Evolutionary conservation across 2,888 invertebrate genomes (phyloP).

Genomic region (Meliscaeva auricollis): DNA sequence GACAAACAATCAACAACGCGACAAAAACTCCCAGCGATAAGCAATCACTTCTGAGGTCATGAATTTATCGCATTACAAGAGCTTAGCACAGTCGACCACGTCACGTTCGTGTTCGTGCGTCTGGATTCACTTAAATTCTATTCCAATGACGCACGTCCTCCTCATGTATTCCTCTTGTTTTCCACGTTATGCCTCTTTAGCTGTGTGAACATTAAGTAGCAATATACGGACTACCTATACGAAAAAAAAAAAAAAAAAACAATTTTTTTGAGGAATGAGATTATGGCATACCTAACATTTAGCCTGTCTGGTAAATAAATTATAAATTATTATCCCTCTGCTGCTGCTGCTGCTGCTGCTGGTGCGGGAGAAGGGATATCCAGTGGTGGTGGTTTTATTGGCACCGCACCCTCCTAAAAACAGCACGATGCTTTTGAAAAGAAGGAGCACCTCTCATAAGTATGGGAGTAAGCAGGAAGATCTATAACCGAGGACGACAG

Average conservation of each 20-base stretch:
- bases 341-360: background rate
- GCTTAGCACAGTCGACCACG: slow-evolving; percentile 36
- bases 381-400: slow-evolving; percentile 3
- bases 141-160: slow-evolving; percentile 19
- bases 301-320: slow-evolving; percentile 61
- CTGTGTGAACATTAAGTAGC: background rate
- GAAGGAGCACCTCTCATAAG: background rate
- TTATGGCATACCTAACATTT: slow-evolving; percentile 63
- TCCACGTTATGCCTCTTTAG: slow-evolving; percentile 29
- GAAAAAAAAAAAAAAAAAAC: background rate
- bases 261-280: slow-evolving; percentile 28
- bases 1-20: slow-evolving; percentile 46
- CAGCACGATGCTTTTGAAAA: slow-evolving; percentile 13
- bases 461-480: slow-evolving; percentile 1
- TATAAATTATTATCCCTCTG: slow-evolving; percentile 37
- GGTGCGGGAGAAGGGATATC: slow-evolving; percentile 1
- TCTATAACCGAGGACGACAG: background rate
- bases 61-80: slow-evolving; percentile 47
- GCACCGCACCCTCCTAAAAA: slow-evolving; percentile 3
- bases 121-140: slow-evolving; percentile 22
- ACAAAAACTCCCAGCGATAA: slow-evolving; percentile 45
- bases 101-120: slow-evolving; percentile 43
- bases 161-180: background rate
- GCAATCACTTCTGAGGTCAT: slow-evolving; percentile 53
- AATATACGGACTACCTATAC: background rate